Evolutionary conservation across 2,113 vertebrate species (phyloP).

Genomic region (Collichthys lucidus): DNA sequence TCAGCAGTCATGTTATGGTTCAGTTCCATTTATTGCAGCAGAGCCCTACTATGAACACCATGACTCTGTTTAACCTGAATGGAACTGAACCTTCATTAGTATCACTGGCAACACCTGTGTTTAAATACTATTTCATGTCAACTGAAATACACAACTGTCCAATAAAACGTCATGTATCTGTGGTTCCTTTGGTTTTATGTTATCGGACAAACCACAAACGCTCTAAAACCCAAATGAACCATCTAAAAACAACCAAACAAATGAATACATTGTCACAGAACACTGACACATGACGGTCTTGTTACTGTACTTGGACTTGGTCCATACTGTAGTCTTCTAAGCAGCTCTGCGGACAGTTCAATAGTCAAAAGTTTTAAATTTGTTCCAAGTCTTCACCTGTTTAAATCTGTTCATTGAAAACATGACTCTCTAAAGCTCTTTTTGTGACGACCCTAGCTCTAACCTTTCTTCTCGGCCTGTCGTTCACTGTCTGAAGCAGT

Average conservation of each 20-base stretch:
- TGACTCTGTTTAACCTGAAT: too few relatives aligned
- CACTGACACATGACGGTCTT: neutral
- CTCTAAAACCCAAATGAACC: neutral
- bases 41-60: too few relatives aligned
- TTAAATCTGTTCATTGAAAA: neutral
- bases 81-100: too few relatives aligned
- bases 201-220: too few relatives aligned
- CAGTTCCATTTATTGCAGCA: too few relatives aligned
- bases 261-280: too few relatives aligned
- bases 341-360: neutral
- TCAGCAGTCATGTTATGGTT: too few relatives aligned
- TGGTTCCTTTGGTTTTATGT: too few relatives aligned
- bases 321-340: neutral
- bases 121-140: too few relatives aligned
- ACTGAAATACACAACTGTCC: neutral
- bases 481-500: constrained; percentile 43
- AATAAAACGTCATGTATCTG: neutral
- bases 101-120: too few relatives aligned
- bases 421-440: constrained; percentile 1
- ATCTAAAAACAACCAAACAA: neutral
- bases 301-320: neutral
- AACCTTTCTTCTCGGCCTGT: constrained; percentile 20
- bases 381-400: constrained; percentile 4
- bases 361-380: constrained; percentile 12
- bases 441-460: neutral